A percentile compares a stretch with the other conserved stretches of the same genome.
Evolutionary conservation across 2,797 vertebrate species (phyloP).

Genomic region (Hirundo rustica): DNA sequence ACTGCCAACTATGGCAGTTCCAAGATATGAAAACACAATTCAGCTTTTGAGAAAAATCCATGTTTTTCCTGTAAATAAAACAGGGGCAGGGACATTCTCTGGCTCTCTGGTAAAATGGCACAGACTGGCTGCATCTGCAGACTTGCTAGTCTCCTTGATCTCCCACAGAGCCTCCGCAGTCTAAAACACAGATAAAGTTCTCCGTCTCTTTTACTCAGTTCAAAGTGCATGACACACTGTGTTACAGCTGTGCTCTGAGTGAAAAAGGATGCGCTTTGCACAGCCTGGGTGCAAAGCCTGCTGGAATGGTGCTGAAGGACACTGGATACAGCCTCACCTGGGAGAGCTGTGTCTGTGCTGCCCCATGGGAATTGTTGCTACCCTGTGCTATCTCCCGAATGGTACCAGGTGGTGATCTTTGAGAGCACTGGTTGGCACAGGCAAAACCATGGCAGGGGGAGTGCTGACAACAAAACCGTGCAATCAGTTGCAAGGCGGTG

Average conservation of each 20-base stretch:
- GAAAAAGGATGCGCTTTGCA: background rate
- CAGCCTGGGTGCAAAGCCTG: background rate
- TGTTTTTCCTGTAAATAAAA: background rate
- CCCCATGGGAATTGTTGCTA: background rate
- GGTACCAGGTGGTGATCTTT: background rate
- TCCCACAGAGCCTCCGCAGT: background rate
- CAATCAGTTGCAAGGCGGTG: background rate
- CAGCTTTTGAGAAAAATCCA: background rate
- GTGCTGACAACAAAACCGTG: background rate
- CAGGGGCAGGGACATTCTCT: background rate
- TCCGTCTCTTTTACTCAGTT: background rate
- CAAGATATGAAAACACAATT: background rate
- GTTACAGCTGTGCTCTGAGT: background rate
- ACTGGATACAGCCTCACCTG: background rate
- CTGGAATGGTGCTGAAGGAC: background rate
- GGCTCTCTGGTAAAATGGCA: background rate
- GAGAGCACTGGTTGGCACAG: background rate
- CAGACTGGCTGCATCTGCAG: background rate
- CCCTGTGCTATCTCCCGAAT: background rate
- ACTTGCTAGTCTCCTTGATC: background rate
- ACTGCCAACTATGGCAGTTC: background rate
- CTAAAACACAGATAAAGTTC: background rate
- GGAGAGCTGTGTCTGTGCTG: rapidly evolving
- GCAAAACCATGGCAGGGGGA: background rate
- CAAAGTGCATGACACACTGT: background rate